Percentiles rank a stretch among this genome's conserved stretches.
Conservation (phyloP, 2,888 invertebrate genomes). For the Cinara cedri region DNA sequence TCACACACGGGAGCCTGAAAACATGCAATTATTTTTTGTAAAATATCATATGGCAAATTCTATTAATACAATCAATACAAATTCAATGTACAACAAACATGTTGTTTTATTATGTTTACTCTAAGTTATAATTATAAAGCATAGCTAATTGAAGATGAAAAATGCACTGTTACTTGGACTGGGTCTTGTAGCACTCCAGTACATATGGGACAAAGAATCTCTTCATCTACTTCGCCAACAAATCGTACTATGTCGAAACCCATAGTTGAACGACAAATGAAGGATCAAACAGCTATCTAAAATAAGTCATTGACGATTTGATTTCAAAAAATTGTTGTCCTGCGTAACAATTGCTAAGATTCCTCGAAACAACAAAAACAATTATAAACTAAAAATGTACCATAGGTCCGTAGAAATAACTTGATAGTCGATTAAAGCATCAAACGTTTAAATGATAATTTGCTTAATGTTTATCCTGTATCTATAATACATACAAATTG, state of each 20-base stretch:
- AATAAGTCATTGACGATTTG: not conserved
- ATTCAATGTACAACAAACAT: too few relatives aligned
- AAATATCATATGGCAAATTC: not conserved
- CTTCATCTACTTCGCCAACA: slow-evolving; percentile 95
- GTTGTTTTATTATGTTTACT: not conserved
- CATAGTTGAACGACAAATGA: slow-evolving; percentile 67
- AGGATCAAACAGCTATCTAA: not conserved
- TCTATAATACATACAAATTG: too few relatives aligned
- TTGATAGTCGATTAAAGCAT: too few relatives aligned
- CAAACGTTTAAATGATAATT: too few relatives aligned
- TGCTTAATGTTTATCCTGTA: too few relatives aligned
- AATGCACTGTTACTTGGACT: slow-evolving; percentile 74
- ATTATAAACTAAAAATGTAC: too few relatives aligned
- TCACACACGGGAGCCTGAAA: slow-evolving; percentile 90
- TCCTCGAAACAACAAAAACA: too few relatives aligned
- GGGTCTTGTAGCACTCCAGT: slow-evolving; percentile 94
- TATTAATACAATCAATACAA: too few relatives aligned
- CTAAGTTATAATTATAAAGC: not conserved
- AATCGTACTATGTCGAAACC: slow-evolving; percentile 94
- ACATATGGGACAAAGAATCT: slow-evolving; percentile 94
- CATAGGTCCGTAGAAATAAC: too few relatives aligned
- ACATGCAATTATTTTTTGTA: slow-evolving; percentile 52
- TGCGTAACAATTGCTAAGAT: too few relatives aligned
- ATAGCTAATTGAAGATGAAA: not conserved
- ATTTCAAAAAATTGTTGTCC: too few relatives aligned